Evolutionary conservation across 1,140 invertebrate species (phyloP), one percentile per base, ranked within the genome.

Genomic region (Neoseiulus cucumeris): DNA sequence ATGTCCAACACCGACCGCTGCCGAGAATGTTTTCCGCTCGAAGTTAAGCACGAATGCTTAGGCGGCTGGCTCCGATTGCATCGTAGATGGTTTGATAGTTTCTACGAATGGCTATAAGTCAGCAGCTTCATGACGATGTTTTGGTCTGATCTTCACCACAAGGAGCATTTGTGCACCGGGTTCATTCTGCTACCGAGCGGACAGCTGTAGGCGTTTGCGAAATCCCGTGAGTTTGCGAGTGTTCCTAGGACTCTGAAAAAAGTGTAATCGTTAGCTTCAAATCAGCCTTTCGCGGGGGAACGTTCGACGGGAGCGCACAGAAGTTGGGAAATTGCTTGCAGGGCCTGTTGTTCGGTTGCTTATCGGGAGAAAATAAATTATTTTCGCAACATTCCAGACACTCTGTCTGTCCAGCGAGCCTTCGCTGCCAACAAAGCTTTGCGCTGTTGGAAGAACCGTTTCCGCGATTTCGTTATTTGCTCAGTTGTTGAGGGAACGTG

Each of bases 181-280:
- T 94, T 94, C 90, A 95, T 95, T 0, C 82, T 83, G 33, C 85
- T 85, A 9, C 86, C 88, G 7, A 77, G 67, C 0, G 83, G 84
- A 73, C 91, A 78, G 30, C 69, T 72, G 68, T 74, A 79, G 0
- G 90, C 90, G 70, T 80, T 78, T 1, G 91, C 83, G 74, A 96
- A 95, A 72, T 95, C 90, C 51, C 84, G 77, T 0, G 89, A 92
- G 75, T 97, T 96, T 0, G 90, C 92, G 4, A 96, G 77, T 0
- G 92, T 89, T 2, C 91, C 91, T 28, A 91, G 78, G 0, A 95
- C 91, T 39, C 78, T 76, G 64, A 12, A 73, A 69, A 25, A 51
- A 65, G 22, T 6, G n/a, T 12, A 44, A 44, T 44, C n/a, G n/a
- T n/a, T n/a, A n/a, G n/a, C n/a, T n/a, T n/a, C n/a, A n/a, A n/a